Evolutionary conservation across 2,888 invertebrate species (phyloP), one percentile per base, ranked within the genome.

Genomic region (Melipona bicolor): DNA sequence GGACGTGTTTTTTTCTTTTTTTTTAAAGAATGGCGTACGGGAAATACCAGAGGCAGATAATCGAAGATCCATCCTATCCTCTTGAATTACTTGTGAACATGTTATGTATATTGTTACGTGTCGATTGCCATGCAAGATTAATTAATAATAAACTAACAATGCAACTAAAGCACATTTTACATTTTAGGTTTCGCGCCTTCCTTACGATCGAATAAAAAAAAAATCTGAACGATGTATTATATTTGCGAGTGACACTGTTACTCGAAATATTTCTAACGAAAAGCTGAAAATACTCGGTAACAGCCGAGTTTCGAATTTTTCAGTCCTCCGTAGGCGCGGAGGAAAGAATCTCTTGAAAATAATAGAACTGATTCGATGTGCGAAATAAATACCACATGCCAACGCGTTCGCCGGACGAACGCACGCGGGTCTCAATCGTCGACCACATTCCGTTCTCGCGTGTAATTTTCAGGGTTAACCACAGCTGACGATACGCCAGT

Each of bases 391-490:
- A 52, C 27, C 27, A 1, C 67, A 59, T 24, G 59, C 78, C 68
- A 59, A 24, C 62, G 79, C 59, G 32, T 67, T 72, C 49, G 79
- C 62, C 24, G 61, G 27, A 75, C 24, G 76, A 77, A 77, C 61
- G 64, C 81, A 81, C 81, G 79, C 86, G 80, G 76, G 64, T 59
- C 83, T 79, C 24, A 64, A 59, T 87, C 84, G 79, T 76, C 75
- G 83, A 83, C 83, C 80, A 85, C 87, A 89, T 89, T 89, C 88
- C 88, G 84, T 89, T 85, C 85, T 75, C 83, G 79, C 79, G 85
- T 85, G 75, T 87, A 85, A 87, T 88, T 88, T 88, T 88, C 88
- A 89, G 88, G 85, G 87, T 89, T 89, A 87, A 89, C 88, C 89
- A 73, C 89, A 85, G 75, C 65, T 79, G 81, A 83, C 79, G 84